phyloP scores from a whole-genome alignment of 2,113 vertebrate species.

The Callipepla squamata region DNA sequence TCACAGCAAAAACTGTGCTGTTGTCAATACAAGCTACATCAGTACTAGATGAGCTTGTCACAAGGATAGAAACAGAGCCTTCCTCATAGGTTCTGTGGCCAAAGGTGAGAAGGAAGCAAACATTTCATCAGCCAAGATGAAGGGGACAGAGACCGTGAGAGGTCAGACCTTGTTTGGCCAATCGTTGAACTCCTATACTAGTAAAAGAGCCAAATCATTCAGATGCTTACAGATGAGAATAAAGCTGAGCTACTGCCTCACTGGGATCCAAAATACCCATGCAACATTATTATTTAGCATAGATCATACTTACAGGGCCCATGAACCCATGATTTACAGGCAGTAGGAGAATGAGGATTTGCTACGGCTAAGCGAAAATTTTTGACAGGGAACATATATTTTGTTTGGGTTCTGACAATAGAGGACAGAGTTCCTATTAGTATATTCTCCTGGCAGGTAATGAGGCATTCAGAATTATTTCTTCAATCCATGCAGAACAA shows the following conservation, averaged over 20 bases:
- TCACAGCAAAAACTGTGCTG: not conserved
- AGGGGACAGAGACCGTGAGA: not conserved
- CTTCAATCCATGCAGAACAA: not conserved
- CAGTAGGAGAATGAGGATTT: not conserved
- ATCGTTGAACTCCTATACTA: not conserved
- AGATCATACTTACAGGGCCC: not conserved
- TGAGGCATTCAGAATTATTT: not conserved
- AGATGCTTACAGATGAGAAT: not conserved
- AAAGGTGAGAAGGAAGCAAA: not conserved
- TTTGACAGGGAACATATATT: not conserved
- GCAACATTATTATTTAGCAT: not conserved
- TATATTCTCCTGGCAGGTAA: not conserved
- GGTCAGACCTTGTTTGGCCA: not conserved
- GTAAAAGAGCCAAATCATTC: not conserved
- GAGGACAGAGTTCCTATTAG: not conserved
- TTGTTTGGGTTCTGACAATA: not conserved
- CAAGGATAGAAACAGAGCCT: not conserved
- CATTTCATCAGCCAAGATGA: accelerated
- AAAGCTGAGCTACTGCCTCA: not conserved
- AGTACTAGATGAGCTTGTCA: not conserved
- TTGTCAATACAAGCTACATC: not conserved
- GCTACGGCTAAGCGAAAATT: accelerated
- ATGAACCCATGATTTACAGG: not conserved
- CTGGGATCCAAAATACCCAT: not conserved
- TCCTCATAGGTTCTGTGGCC: accelerated